Conservation (phyloP, 1,140 invertebrate species). For the Zaprionus camerounensis region DNA sequence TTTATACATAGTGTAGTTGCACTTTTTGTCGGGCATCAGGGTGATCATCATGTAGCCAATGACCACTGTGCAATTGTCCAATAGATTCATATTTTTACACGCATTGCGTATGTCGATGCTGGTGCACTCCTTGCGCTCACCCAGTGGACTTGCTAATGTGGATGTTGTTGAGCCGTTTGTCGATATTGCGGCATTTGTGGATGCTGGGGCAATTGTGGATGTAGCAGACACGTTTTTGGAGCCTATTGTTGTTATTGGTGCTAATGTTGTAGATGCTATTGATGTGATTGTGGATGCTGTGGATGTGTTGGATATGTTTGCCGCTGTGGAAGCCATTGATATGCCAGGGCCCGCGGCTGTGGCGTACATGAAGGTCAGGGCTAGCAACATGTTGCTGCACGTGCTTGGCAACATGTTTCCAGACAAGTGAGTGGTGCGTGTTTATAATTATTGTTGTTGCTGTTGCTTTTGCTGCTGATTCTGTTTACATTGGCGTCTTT, state of each 20-base stretch:
- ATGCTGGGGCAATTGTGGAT: background rate
- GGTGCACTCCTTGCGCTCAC: conserved; percentile 85
- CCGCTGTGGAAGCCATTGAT: conserved; percentile 1
- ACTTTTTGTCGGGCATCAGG: conserved; percentile 32
- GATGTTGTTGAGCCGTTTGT: background rate
- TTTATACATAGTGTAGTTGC: conserved; percentile 50
- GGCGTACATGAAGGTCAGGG: conserved; percentile 9
- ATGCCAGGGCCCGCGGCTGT: background rate
- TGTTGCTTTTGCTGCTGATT: conserved; percentile 29
- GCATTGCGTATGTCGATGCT: conserved; percentile 93
- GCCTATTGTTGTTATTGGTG: background rate
- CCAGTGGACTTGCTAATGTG: background rate
- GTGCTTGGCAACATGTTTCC: conserved; percentile 51
- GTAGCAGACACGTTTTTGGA: background rate
- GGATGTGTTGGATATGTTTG: background rate
- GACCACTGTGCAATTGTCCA: conserved; percentile 93
- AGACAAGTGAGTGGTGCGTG: conserved; percentile 9
- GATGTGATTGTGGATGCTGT: background rate
- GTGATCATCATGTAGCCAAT: conserved; percentile 90
- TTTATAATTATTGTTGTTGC: conserved; percentile 41
- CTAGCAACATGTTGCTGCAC: conserved; percentile 31
- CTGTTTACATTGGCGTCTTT: conserved; percentile 40
- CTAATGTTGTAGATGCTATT: background rate
- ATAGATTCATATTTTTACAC: conserved; percentile 87
- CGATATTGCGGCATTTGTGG: background rate